These are phyloP conservation scores for Microcebus murinus DNA, from an alignment of 2,113 vertebrate species.

Conservation along the genomic window DNA sequence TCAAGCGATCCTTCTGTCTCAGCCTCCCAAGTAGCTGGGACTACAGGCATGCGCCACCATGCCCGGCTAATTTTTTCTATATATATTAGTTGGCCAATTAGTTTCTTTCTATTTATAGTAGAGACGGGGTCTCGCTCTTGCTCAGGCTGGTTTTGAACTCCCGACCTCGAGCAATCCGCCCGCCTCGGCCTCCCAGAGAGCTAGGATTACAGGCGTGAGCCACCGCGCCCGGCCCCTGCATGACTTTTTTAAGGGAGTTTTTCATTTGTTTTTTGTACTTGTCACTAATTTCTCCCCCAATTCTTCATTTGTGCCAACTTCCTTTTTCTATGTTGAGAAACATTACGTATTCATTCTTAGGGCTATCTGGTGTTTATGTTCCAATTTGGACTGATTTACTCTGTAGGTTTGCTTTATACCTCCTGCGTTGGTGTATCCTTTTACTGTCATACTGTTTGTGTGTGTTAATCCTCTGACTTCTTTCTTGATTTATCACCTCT, in stretches of 20 bases:
- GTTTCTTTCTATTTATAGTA: no score
- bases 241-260: background rate
- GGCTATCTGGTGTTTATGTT: background rate
- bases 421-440: background rate
- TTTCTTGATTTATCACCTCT: slow-evolving; percentile 1
- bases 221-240: no score
- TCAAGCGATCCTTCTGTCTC: no score
- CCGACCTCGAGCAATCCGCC: no score
- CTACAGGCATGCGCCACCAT: no score
- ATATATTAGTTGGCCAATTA: no score
- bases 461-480: background rate
- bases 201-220: no score
- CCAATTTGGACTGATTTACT: background rate
- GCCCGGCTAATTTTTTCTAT: no score
- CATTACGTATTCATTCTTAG: background rate
- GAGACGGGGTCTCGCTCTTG: no score
- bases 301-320: background rate
- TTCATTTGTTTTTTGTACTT: background rate
- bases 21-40: no score
- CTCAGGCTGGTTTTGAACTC: no score
- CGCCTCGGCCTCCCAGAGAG: no score
- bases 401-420: background rate
- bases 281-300: background rate
- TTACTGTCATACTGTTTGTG: background rate
- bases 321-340: background rate